phyloP scores from a whole-genome alignment of 2,797 vertebrate genomes.

The Cossypha caffra region DNA sequence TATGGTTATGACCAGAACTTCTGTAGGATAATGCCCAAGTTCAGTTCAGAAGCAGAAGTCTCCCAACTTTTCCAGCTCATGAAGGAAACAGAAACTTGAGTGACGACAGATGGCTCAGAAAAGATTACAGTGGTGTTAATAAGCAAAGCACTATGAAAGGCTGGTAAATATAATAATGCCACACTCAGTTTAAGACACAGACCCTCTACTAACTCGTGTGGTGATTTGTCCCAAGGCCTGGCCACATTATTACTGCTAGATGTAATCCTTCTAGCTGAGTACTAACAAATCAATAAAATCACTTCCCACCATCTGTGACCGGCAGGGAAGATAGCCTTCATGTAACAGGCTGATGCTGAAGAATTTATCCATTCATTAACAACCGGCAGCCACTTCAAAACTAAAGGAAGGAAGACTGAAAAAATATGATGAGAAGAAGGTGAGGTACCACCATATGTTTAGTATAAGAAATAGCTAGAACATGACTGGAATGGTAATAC shows the following conservation, averaged over 20 bases:
- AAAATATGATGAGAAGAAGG: neutral
- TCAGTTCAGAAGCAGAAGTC: neutral
- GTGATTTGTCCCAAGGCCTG: neutral
- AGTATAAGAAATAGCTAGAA: neutral
- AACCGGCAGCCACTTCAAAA: neutral
- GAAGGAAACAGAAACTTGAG: constrained; percentile 39
- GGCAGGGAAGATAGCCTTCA: neutral
- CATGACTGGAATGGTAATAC: neutral
- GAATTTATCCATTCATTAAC: neutral
- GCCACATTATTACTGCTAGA: neutral
- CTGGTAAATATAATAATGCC: constrained; percentile 23
- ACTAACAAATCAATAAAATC: constrained; percentile 35
- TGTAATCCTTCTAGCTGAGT: constrained; percentile 34
- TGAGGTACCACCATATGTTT: neutral
- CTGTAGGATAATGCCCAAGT: neutral
- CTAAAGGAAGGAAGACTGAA: neutral
- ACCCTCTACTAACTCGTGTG: neutral
- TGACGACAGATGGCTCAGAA: constrained; percentile 51
- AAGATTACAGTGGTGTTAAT: constrained; percentile 56
- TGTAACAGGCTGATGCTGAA: neutral
- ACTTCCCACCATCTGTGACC: neutral
- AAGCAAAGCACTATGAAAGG: constrained; percentile 14
- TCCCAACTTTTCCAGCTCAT: neutral
- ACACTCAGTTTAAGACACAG: constrained; percentile 14
- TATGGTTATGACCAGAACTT: neutral